These are phyloP conservation scores for Cremastinae sp. DNA, from an alignment of 2,888 invertebrate species.

Conservation along the genomic window DNA sequence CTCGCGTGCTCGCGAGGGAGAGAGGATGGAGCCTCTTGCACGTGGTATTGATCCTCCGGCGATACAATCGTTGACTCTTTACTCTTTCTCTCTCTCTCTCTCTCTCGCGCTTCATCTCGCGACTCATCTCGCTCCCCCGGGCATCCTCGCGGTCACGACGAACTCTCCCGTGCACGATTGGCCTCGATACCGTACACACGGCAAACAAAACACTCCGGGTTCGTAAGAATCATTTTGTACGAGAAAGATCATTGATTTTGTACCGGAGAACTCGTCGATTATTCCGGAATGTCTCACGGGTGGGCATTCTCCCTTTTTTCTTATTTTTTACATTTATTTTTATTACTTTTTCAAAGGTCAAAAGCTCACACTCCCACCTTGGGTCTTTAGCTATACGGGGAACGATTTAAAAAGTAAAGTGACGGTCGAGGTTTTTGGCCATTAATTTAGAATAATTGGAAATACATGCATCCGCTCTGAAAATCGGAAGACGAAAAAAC, in stretches of 20 bases:
- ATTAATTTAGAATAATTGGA: background rate
- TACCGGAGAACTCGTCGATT: no score
- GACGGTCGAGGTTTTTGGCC: no score
- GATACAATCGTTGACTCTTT: constrained; percentile 49
- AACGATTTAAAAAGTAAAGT: no score
- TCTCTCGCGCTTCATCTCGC: constrained; percentile 3
- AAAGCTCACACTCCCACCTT: no score
- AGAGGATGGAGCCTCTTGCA: constrained; percentile 64
- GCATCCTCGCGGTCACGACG: constrained; percentile 53
- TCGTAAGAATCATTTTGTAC: background rate
- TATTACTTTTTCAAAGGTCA: no score
- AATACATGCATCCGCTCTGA: background rate
- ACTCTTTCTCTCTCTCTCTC: constrained; percentile 57
- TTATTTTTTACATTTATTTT: background rate
- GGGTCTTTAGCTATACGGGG: no score
- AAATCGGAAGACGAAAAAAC: background rate
- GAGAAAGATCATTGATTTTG: background rate
- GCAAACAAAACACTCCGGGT: constrained; percentile 12
- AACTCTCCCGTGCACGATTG: constrained; percentile 37
- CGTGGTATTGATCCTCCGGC: constrained; percentile 69
- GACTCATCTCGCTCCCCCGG: background rate
- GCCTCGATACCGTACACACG: constrained; percentile 45
- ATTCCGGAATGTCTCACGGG: no score
- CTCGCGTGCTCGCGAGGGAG: constrained; percentile 56
- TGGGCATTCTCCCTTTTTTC: background rate